Percentiles rank a stretch among this genome's conserved stretches.
phyloP scores from a whole-genome alignment of 2,797 vertebrate species.

The Siniperca obscura region DNA sequence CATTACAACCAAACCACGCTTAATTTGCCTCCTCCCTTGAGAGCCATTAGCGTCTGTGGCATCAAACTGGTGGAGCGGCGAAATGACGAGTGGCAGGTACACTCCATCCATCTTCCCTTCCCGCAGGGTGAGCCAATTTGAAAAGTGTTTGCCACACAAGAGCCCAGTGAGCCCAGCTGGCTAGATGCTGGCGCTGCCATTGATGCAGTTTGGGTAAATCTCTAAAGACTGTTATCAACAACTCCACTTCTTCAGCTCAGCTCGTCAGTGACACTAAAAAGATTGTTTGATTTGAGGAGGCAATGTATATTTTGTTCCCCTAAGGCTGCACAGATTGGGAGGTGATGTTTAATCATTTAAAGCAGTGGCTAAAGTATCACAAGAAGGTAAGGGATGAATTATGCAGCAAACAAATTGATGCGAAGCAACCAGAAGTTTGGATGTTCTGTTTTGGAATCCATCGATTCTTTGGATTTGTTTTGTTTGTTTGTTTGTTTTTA shows the following conservation, averaged over 20 bases:
- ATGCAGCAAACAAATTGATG: slow-evolving; percentile 53
- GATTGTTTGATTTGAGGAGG: slow-evolving; percentile 36
- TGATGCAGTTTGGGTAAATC: slow-evolving; percentile 31
- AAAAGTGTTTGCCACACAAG: slow-evolving; percentile 48
- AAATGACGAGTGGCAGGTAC: slow-evolving; percentile 88
- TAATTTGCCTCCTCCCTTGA: slow-evolving; percentile 92
- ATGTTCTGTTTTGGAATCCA: slow-evolving; percentile 42
- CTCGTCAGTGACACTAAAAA: slow-evolving; percentile 10
- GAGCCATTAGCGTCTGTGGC: slow-evolving; percentile 92
- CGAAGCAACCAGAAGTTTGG: slow-evolving; percentile 46
- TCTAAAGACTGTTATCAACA: slow-evolving; percentile 43
- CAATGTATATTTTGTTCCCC: slow-evolving; percentile 21
- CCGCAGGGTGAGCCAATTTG: slow-evolving; percentile 41
- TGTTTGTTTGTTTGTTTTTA: neutral
- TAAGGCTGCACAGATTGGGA: slow-evolving; percentile 32
- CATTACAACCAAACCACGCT: slow-evolving; percentile 91
- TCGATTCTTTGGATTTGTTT: neutral
- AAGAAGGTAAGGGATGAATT: slow-evolving; percentile 49
- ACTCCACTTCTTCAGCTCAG: neutral
- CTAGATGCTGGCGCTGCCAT: slow-evolving; percentile 4
- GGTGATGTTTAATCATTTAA: slow-evolving; percentile 51
- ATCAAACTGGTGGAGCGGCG: slow-evolving; percentile 87
- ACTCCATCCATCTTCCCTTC: slow-evolving; percentile 73
- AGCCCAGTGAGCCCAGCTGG: slow-evolving; percentile 7
- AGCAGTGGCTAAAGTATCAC: slow-evolving; percentile 35